Evolutionary conservation across 2,888 invertebrate species (phyloP).

Genomic region (Melanotus villosus): DNA sequence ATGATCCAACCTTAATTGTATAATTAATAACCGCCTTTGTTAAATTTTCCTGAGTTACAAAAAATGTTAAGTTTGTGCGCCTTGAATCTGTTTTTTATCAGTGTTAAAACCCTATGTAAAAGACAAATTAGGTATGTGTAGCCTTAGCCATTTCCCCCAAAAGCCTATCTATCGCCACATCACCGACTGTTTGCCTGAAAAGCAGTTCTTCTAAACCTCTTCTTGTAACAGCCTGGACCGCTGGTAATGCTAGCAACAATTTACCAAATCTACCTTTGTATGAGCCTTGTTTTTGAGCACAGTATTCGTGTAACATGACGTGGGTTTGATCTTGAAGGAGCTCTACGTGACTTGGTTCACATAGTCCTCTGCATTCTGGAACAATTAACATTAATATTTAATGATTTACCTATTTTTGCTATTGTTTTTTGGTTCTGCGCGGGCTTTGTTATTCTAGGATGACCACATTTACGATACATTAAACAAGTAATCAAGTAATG

Average conservation of each 20-base stretch:
- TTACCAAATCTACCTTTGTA: slow-evolving; percentile 78
- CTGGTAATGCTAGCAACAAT: slow-evolving; percentile 80
- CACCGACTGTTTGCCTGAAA: slow-evolving; percentile 84
- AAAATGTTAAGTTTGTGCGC: no score
- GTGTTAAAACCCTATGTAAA: no score
- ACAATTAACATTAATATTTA: no score
- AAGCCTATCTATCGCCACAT: slow-evolving; percentile 80
- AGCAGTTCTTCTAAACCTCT: slow-evolving; percentile 76
- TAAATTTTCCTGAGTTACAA: no score
- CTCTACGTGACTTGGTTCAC: slow-evolving; percentile 74
- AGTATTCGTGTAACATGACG: slow-evolving; percentile 82
- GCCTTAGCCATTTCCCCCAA: slow-evolving; percentile 76
- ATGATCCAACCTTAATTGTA: no score
- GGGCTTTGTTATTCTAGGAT: no score
- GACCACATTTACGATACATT: no score
- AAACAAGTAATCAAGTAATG: no score
- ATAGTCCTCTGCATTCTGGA: slow-evolving; percentile 75
- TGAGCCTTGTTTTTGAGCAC: slow-evolving; percentile 65
- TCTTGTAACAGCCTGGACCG: slow-evolving; percentile 68
- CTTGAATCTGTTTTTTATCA: no score
- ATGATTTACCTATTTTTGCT: no score
- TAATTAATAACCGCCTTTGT: no score
- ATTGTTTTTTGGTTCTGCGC: no score
- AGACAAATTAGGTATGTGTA: slow-evolving; percentile 54
- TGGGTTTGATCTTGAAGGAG: slow-evolving; percentile 87